These are phyloP conservation scores for Chiloscyllium punctatum DNA, from an alignment of 2,797 vertebrate genomes.

Conservation along the genomic window DNA sequence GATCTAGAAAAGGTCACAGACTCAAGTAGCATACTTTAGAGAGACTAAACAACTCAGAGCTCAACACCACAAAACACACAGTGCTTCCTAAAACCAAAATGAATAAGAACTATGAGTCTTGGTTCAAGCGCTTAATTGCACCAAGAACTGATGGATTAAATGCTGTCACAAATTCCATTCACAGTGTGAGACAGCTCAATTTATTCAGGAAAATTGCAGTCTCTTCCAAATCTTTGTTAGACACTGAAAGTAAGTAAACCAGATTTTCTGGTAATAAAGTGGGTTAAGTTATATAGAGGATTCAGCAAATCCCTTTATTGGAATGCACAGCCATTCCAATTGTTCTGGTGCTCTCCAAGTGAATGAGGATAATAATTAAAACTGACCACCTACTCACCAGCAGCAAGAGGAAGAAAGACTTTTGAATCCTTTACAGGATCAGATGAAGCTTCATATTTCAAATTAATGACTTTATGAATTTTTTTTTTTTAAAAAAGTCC, in stretches of 20 bases:
- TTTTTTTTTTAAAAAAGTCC: neutral
- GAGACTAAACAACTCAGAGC: no score
- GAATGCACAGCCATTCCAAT: neutral
- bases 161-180: neutral
- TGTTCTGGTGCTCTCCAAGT: neutral
- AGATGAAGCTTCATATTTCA: constrained; percentile 26
- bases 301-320: neutral
- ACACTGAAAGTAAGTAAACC: neutral
- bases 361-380: constrained; percentile 34
- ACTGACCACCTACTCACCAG: constrained; percentile 10
- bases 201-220: neutral
- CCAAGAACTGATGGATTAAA: neutral
- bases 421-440: neutral
- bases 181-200: neutral
- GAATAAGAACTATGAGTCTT: neutral
- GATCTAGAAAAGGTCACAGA: no score
- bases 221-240: neutral
- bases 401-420: neutral
- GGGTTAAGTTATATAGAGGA: neutral
- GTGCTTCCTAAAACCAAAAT: neutral
- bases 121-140: neutral
- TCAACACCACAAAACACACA: neutral
- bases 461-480: neutral
- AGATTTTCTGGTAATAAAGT: constrained; percentile 5
- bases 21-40: no score